phyloP scores from a whole-genome alignment of 2,888 invertebrate species.

The Drosophila siamana region DNA sequence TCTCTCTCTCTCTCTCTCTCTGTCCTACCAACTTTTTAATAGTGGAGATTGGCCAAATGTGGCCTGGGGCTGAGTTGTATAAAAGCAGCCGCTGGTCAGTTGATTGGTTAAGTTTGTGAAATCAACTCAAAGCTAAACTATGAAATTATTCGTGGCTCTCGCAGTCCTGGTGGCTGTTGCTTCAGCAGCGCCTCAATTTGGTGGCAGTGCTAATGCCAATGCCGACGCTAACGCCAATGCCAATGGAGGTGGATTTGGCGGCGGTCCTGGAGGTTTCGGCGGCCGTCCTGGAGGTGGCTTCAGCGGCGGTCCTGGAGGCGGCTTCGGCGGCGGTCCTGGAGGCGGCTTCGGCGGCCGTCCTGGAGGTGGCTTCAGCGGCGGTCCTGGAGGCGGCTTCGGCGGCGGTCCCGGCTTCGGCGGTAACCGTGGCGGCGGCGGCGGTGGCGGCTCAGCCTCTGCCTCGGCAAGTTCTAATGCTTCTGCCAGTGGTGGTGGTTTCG shows the following conservation, averaged over 20 bases:
- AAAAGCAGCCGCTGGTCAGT: conserved; percentile 43
- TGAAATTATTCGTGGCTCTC: conserved; percentile 63
- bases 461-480: conserved; percentile 27
- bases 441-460: conserved; percentile 26
- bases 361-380: conserved; percentile 6
- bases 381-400: neutral
- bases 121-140: conserved; percentile 46
- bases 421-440: conserved; percentile 6
- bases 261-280: conserved; percentile 1
- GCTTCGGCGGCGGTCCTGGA: neutral
- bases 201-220: conserved; percentile 29
- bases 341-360: conserved; percentile 10
- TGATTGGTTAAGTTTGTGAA: conserved; percentile 53
- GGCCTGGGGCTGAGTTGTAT: conserved; percentile 44
- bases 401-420: conserved; percentile 30
- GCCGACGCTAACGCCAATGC: conserved; percentile 32
- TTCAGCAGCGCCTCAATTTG: conserved; percentile 40
- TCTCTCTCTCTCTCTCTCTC: neutral
- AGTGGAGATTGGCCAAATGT: neutral
- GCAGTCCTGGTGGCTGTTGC: conserved; percentile 50
- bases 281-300: neutral
- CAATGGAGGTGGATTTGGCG: conserved; percentile 14
- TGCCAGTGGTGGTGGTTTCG: conserved; percentile 17
- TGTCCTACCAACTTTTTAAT: neutral
- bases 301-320: conserved; percentile 23